Base-by-base conservation (phyloP, 2,888 invertebrate genomes). In the Orchesellides sinensis region DNA sequence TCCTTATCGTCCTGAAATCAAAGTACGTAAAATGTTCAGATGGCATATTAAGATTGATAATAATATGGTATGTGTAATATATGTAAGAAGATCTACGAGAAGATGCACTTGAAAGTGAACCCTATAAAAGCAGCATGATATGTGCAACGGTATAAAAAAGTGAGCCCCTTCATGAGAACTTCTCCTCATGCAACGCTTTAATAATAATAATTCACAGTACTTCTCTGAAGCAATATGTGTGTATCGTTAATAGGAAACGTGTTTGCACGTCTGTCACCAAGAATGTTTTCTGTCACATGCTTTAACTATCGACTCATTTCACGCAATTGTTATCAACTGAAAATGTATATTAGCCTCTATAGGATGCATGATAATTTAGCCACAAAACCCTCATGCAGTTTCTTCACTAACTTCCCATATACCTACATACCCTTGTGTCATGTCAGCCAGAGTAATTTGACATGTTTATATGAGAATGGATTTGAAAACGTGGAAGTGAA, bases 41-140 rank as follows among this genome's bases (percentile, higher is more conserved):
- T n/a, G n/a, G n/a, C n/a, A n/a, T n/a, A n/a, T n/a, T n/a, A n/a
- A n/a, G n/a, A n/a, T n/a, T n/a, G n/a, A n/a, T n/a, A n/a, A n/a
- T n/a, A n/a, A n/a, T n/a, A n/a, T n/a, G n/a, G n/a, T n/a, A n/a
- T n/a, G n/a, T n/a, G n/a, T n/a, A n/a, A n/a, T n/a, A n/a, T n/a
- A n/a, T 40, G 40, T 40, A 40, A 5, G 40, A 40, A 40, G 40
- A 40, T 40, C 1, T 2, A 8, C 4, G n/a, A n/a, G 40, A 40
- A 40, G 40, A 40, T 40, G 40, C 4, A 23, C 54, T 54, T 54
- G 54, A 54, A 54, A 54, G 54, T 54, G 54, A 54, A 54, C 54
- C 54, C 25, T 54, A 54, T 25, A 49, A 54, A 54, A 54, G n/a
- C n/a, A n/a, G n/a, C 54, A 14, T 54, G 54, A 54, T 10, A 54